Percentiles rank a stretch among this genome's conserved stretches.
Evolutionary conservation across 2,113 vertebrate species (phyloP).

Genomic region (Arizona elegans): DNA sequence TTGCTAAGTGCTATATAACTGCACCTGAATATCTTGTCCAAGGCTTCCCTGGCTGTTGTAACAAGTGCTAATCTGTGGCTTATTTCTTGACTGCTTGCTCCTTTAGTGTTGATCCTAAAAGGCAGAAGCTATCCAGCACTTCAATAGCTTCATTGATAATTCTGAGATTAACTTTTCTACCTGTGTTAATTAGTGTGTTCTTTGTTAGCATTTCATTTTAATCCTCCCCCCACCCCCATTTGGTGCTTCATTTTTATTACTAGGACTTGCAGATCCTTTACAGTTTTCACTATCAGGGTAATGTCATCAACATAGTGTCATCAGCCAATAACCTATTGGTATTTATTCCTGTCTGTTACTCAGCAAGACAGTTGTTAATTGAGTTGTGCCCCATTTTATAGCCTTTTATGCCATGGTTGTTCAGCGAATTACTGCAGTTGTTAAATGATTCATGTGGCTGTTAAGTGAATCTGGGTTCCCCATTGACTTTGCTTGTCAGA

Average conservation of each 20-base stretch:
- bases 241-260: neutral
- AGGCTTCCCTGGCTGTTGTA: neutral
- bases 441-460: neutral
- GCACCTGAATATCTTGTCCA: neutral
- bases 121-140: neutral
- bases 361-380: neutral
- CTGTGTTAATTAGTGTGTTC: neutral
- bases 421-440: neutral
- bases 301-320: neutral
- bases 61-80: neutral
- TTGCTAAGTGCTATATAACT: neutral
- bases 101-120: neutral
- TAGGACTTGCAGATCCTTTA: neutral
- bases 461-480: neutral
- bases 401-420: neutral
- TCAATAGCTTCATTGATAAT: neutral
- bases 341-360: neutral
- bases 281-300: neutral
- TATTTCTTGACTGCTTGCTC: neutral
- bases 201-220: neutral
- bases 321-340: neutral
- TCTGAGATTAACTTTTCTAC: neutral
- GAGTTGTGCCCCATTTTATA: neutral
- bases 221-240: neutral
- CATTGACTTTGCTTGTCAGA: neutral